Evolutionary conservation across 2,797 vertebrate species (phyloP), one percentile per base, ranked within the genome.

Genomic region (Epinephelus awoara): DNA sequence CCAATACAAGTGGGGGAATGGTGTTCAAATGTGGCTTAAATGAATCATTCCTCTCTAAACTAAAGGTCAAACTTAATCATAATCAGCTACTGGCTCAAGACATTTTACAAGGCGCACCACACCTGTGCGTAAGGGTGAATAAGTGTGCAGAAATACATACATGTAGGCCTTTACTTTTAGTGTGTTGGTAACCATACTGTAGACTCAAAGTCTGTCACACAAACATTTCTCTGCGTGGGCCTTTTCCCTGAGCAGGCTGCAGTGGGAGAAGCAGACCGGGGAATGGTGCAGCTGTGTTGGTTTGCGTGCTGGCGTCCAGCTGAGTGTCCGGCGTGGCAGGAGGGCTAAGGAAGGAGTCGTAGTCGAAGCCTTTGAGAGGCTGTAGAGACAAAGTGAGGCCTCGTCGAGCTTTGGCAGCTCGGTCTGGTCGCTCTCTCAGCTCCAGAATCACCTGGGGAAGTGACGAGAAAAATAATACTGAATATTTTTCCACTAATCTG

Each of bases 291-390:
- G 72, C 84, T 67, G 59, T 19, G 73, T 59, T 52, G 44, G 71
- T 57, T 18, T 78, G 74, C 38, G 42, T 9, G 57, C 74, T 17
- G 3, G 66, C 51, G 29, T 91, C 88, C 87, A 88, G 79, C 47
- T 90, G 85, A 25, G 76, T 74, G 51, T 93, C 90, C 0, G 91
- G 87, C 0, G 88, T 93, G 78, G 83, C 67, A 0, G 93, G 86
- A 3, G 93, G 91, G 77, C 93, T 94, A 80, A 91, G 87, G 74
- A 96, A 87, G 13, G 85, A 79, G 83, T 97, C 96, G 46, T 93
- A 96, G 89, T 98, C 97, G 9, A 98, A 98, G 62, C 97, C 96
- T 0, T 90, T 92, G 51, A 98, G 96, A 46, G 94, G 93, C 89
- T 93, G 92, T 57, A 95, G 80, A 21, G 93, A 94, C 0, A 94